A percentile compares a stretch with the other conserved stretches of the same genome.
phyloP scores from a whole-genome alignment of 2,888 invertebrate species.

The Nomada goodeniana region DNA sequence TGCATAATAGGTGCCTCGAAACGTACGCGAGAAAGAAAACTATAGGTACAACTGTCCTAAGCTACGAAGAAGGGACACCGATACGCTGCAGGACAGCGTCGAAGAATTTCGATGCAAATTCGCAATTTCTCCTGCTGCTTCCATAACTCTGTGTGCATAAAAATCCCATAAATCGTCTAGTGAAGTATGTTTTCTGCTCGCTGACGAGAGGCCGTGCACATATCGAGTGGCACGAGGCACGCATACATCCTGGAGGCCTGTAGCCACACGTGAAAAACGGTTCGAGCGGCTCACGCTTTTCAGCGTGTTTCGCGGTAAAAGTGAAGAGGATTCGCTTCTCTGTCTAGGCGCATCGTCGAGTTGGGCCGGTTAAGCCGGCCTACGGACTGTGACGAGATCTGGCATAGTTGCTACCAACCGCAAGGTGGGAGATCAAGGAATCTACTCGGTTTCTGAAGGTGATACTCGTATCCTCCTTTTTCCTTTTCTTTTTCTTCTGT shows the following conservation, averaged over 20 bases:
- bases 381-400: constrained; percentile 58
- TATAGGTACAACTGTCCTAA: background rate
- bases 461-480: constrained; percentile 21
- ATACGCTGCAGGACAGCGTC: background rate
- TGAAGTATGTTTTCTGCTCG: constrained; percentile 12
- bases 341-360: constrained; percentile 61
- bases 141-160: constrained; percentile 34
- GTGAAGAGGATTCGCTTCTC: constrained; percentile 69
- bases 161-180: constrained; percentile 16
- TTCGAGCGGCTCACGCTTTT: constrained; percentile 63
- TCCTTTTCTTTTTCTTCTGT: constrained; percentile 1
- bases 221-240: constrained; percentile 13
- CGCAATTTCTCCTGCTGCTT: constrained; percentile 36
- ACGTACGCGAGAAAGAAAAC: background rate
- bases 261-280: constrained; percentile 58
- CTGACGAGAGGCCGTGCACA: constrained; percentile 8
- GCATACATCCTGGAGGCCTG: constrained; percentile 7
- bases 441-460: constrained; percentile 29
- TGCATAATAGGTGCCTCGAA: background rate
- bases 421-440: constrained; percentile 45
- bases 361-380: constrained; percentile 66
- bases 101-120: constrained; percentile 34
- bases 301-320: constrained; percentile 75
- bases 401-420: constrained; percentile 23
- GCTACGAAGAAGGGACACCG: constrained; percentile 1